Percentiles rank a stretch among this genome's conserved stretches.
Evolutionary conservation across 2,113 vertebrate species (phyloP).

Genomic region (Onychostoma macrolepis): DNA sequence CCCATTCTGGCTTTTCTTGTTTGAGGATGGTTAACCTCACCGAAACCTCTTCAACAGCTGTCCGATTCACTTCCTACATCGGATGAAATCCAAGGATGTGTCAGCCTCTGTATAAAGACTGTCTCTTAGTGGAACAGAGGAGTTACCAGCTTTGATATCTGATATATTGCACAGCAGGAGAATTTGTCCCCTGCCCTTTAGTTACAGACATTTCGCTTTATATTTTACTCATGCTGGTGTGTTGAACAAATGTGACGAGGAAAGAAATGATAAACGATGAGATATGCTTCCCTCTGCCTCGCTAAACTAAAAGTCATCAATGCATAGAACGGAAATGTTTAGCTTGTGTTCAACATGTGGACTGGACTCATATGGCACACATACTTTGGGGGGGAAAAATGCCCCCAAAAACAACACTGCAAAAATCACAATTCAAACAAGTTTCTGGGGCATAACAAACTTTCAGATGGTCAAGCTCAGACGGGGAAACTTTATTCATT

Average conservation of each 20-base stretch:
- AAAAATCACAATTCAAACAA: not conserved
- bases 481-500: not conserved
- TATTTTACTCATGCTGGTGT: slow-evolving; percentile 2
- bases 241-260: not conserved
- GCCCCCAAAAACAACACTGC: not conserved
- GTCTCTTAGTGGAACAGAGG: slow-evolving; percentile 39
- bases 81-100: slow-evolving; percentile 45
- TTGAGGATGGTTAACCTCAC: slow-evolving; percentile 38
- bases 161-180: slow-evolving; percentile 35
- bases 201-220: not conserved
- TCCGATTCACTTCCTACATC: slow-evolving; percentile 42
- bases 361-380: not conserved
- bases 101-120: slow-evolving; percentile 32
- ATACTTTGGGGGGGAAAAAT: not conserved
- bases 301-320: not conserved
- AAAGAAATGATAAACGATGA: not conserved
- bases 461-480: not conserved
- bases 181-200: not conserved
- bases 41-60: slow-evolving; percentile 55
- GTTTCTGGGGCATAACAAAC: not conserved
- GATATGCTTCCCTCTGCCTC: not conserved
- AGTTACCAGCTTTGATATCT: slow-evolving; percentile 47
- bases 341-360: slow-evolving; percentile 10
- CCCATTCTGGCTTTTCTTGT: slow-evolving; percentile 31
- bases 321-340: slow-evolving; percentile 8